Conservation (phyloP, 1,140 invertebrate species). For the Panonychus citri region DNA sequence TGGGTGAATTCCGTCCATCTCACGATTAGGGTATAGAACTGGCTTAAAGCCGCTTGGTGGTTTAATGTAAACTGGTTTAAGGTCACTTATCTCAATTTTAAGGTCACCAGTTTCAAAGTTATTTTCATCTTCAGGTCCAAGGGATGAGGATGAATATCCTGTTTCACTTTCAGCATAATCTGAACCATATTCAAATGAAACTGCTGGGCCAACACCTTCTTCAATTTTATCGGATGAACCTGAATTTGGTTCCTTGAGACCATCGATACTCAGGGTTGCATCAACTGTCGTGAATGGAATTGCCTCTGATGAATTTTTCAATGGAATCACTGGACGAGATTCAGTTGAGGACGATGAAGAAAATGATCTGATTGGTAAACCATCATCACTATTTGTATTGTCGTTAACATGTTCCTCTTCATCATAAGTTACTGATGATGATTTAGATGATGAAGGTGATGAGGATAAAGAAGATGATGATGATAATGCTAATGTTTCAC, state of each 20-base stretch:
- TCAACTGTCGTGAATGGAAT: not conserved
- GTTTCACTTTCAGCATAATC: not conserved
- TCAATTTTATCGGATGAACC: not conserved
- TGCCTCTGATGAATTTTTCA: not conserved
- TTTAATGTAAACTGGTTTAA: conserved; percentile 10
- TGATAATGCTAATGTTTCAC: no score
- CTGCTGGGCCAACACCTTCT: conserved; percentile 2
- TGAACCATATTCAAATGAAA: conserved; percentile 4
- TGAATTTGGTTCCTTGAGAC: not conserved
- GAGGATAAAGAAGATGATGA: no score
- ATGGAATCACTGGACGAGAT: not conserved
- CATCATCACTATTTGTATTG: no score
- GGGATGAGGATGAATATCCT: not conserved
- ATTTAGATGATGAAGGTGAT: no score
- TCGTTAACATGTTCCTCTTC: no score
- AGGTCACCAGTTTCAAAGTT: not conserved
- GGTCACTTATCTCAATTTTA: conserved; percentile 1
- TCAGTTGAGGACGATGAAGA: not conserved
- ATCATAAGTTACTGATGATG: no score
- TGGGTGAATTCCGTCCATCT: not conserved
- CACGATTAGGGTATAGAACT: conserved; percentile 8
- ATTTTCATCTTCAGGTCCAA: not conserved
- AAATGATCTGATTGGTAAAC: no score
- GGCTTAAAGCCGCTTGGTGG: conserved; percentile 12
- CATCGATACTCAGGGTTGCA: not conserved